Base-by-base conservation (phyloP, 1,140 invertebrate genomes). In the Linepithema humile region DNA sequence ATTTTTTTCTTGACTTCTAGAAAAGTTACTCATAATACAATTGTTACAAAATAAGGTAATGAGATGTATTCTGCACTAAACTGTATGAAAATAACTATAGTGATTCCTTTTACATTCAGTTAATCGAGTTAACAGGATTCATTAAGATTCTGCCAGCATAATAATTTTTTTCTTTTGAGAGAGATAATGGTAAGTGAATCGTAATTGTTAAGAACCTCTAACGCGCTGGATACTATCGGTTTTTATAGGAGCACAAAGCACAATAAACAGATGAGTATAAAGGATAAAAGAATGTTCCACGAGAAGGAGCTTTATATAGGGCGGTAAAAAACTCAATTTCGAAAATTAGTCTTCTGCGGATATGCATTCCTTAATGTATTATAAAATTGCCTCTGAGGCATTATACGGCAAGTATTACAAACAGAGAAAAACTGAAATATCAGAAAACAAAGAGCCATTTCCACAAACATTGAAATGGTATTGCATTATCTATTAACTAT, bases 251-350 rank as follows among this genome's bases (percentile, higher is more conserved):
- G 20, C 45, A 65, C 12, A 38, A 65, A 50, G 74, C 29, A 65
- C 74, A 65, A 55, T 65, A 32, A 35, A 26, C 15, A 29, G 29
- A 74, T 62, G 62, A 77, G 60, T 23, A 15, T 26, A 50, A 65
- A 40, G 43, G 23, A 65, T 65, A 65, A 77, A 77, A 77, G 20
- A 65, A 53, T 65, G 20, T 50, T 38, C 26, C 12, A 17, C 70
- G 59, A 29, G 35, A 50, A 50, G 35, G 17, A 50, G 40, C 29
- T 75, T 62, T 50, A 50, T 26, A 7, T 35, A 35, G 26, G 59
- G 9, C n/a, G 9, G 7, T 35, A 15, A 77, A 65, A 77, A 77
- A 65, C 43, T 77, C 74, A 77, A 77, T 77, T 77, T 65, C 74
- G 43, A 38, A 77, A 60, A 77, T 77, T 77, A 77, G 74, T 50